Evolutionary conservation across 2,113 vertebrate species (phyloP), one percentile per base, ranked within the genome.

Genomic region (Scomber japonicus): DNA sequence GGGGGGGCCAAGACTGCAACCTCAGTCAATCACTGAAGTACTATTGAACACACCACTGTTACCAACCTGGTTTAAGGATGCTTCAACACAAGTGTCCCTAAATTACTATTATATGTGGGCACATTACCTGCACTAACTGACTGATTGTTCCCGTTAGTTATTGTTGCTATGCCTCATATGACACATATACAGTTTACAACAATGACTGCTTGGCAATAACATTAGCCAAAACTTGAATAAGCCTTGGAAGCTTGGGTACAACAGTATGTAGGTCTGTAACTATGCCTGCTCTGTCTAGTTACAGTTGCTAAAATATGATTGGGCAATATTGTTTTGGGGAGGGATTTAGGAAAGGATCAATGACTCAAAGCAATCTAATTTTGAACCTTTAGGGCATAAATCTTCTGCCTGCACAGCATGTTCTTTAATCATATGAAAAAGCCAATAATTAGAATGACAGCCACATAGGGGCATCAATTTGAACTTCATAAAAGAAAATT

Each of bases 41-140:
- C 80, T 71, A 56, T 77, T 24, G 45, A 78, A 75, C 45, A 10
- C 77, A 56, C 27, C 63, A 15, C 61, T 56, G 51, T 12, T 35
- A 66, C 50, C 60, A 67, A 71, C 74, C 46, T 11, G 11, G 60
- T 75, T 48, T n/a, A 17, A 75, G 53, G 35, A 62, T 54, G 55
- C 64, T 82, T 53, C 24, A 57, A 51, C 3, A 31, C n/a, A 45
- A 74, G 68, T 44, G 27, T 67, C 45, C 40, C 64, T 35, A 46
- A 71, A 78, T 71, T 50, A 31, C 45, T 59, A 27, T n/a, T 9
- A 44, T 24, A 35, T n/a, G 55, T 63, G 60, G 81, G 67, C 11
- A 67, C 70, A 67, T 60, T 81, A 24, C 50, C n/a, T 0, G 1
- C 35, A 2, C 21, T 60, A 35, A 46, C 11, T 46, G 45, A 49